Evolutionary conservation across 2,888 invertebrate species (phyloP).

Genomic region (Metalampra italica): DNA sequence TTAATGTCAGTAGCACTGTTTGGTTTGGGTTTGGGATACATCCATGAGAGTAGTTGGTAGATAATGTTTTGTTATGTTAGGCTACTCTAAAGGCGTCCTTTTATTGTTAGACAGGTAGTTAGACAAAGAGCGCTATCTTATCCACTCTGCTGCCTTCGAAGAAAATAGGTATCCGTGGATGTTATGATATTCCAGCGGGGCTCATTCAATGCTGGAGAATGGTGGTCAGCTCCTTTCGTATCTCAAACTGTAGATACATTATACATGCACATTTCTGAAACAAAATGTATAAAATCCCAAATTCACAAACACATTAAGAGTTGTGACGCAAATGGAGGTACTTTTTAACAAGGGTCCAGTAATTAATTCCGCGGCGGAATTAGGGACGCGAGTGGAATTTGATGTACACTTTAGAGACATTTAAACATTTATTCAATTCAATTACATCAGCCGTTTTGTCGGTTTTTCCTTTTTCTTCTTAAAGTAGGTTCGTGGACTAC

Average conservation of each 20-base stretch:
- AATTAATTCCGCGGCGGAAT: conserved; percentile 13
- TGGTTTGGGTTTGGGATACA: conserved; percentile 38
- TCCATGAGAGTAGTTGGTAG: conserved; percentile 25
- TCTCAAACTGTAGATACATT: too few species aligned
- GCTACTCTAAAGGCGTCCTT: too few species aligned
- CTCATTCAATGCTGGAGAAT: too few species aligned
- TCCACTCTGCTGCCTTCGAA: too few species aligned
- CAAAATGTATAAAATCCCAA: background rate
- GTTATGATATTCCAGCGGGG: too few species aligned
- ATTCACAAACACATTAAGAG: background rate
- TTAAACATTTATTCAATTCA: background rate
- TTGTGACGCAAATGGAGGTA: conserved; percentile 4
- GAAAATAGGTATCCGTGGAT: too few species aligned
- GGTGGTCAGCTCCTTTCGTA: too few species aligned
- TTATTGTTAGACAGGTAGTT: too few species aligned
- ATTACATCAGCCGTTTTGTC: background rate
- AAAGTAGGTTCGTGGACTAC: background rate
- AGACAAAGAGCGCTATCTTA: too few species aligned
- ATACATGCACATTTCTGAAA: background rate
- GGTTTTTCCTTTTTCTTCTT: background rate
- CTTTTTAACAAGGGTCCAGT: conserved; percentile 15
- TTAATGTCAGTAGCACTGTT: conserved; percentile 52
- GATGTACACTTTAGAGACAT: conserved; percentile 2
- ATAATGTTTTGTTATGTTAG: too few species aligned
- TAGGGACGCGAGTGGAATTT: conserved; percentile 8